Evolutionary conservation across 1,140 invertebrate species (phyloP).

Genomic region (Heliconius hewitsoni): DNA sequence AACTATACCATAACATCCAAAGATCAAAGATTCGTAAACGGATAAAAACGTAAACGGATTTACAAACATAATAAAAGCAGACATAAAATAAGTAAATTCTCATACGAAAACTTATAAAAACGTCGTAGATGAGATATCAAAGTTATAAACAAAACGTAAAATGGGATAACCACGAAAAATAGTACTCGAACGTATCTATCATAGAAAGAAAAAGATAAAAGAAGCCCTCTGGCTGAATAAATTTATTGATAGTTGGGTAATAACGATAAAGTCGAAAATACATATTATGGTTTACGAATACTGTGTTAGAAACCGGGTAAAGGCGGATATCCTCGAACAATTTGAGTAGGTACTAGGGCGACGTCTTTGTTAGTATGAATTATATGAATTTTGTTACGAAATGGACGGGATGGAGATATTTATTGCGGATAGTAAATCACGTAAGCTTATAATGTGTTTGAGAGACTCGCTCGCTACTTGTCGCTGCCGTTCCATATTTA

Average conservation of each 20-base stretch:
- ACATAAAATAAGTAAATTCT: background rate
- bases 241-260: conserved; percentile 32
- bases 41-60: background rate
- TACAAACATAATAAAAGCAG: background rate
- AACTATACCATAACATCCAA: too few species aligned
- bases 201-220: conserved; percentile 21
- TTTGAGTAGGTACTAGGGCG: conserved; percentile 33
- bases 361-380: conserved; percentile 53
- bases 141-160: conserved; percentile 25
- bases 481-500: conserved; percentile 24
- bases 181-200: conserved; percentile 21
- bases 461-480: conserved; percentile 38
- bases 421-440: conserved; percentile 54
- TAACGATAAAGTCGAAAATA: conserved; percentile 44
- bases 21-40: too few species aligned
- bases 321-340: conserved; percentile 41
- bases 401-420: conserved; percentile 52
- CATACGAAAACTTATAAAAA: conserved; percentile 22
- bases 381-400: conserved; percentile 51
- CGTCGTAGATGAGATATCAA: conserved; percentile 4
- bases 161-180: conserved; percentile 32
- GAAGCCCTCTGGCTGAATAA: conserved; percentile 17
- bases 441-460: conserved; percentile 53
- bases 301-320: conserved; percentile 38
- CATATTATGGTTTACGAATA: conserved; percentile 40